phyloP scores from a whole-genome alignment of 1,140 invertebrate genomes.

The Drosophila eugracilis region DNA sequence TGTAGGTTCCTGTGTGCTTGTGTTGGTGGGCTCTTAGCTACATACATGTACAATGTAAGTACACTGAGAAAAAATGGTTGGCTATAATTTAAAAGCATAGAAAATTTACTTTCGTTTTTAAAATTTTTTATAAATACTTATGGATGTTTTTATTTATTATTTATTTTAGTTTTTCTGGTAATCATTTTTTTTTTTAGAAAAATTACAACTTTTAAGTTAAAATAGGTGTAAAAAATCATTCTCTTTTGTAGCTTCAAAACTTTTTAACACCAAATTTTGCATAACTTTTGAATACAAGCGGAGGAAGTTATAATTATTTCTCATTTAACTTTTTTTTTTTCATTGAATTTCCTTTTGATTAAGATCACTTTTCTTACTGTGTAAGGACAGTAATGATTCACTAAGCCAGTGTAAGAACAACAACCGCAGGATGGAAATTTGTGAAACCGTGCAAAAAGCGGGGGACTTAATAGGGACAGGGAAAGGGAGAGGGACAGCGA shows the following conservation, averaged over 20 bases:
- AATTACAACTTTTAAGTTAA: too few species aligned
- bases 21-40: slow-evolving; percentile 23
- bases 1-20: slow-evolving; percentile 14
- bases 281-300: too few species aligned
- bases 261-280: too few species aligned
- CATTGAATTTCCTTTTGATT: too few species aligned
- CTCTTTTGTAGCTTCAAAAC: too few species aligned
- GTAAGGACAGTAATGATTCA: slow-evolving; percentile 68
- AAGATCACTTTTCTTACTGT: slow-evolving; percentile 7
- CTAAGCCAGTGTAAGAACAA: slow-evolving; percentile 61
- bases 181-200: too few species aligned
- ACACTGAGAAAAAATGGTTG: slow-evolving; percentile 4
- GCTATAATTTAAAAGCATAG: background rate
- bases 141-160: too few species aligned
- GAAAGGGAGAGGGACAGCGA: slow-evolving; percentile 36
- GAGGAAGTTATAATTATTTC: too few species aligned
- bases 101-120: background rate
- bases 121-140: too few species aligned
- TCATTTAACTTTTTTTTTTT: too few species aligned
- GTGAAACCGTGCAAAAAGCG: slow-evolving; percentile 30
- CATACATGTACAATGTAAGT: slow-evolving; percentile 11
- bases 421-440: slow-evolving; percentile 63
- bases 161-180: too few species aligned
- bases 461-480: background rate
- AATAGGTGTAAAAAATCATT: too few species aligned